A percentile compares a stretch with the other conserved stretches of the same genome.
Evolutionary conservation across 2,113 vertebrate species (phyloP).

Genomic region (Barbus barbus): DNA sequence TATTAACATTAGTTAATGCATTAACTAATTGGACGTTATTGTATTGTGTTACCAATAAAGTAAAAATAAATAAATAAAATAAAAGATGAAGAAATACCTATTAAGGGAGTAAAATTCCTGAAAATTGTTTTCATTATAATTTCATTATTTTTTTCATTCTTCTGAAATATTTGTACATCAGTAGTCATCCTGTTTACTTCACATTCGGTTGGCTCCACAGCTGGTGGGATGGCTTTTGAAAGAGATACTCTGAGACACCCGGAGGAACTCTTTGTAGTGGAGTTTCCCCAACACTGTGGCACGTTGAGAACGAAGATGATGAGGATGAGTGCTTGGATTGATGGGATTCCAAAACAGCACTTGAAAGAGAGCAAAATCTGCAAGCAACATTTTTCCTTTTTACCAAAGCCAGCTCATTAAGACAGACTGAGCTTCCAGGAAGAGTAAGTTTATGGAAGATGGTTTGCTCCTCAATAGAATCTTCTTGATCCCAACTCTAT

Average conservation of each 20-base stretch:
- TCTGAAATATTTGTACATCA: background rate
- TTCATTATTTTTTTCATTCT: background rate
- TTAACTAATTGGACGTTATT: too few species aligned
- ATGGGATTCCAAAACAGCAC: constrained; percentile 45
- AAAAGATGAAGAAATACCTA: too few species aligned
- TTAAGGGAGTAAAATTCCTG: too few species aligned
- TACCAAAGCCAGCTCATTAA: constrained; percentile 44
- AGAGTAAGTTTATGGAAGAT: constrained; percentile 28
- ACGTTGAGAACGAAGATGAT: background rate
- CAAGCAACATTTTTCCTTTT: background rate
- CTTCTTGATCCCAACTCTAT: constrained; percentile 41
- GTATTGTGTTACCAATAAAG: too few species aligned
- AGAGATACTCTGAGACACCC: constrained; percentile 22
- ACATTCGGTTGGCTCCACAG: background rate
- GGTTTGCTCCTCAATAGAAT: constrained; percentile 26
- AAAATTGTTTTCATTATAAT: background rate
- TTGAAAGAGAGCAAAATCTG: constrained; percentile 48
- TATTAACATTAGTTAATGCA: too few species aligned
- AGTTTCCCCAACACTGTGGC: constrained; percentile 30
- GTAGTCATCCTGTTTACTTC: background rate
- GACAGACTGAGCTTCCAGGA: constrained; percentile 36
- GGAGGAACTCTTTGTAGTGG: constrained; percentile 47
- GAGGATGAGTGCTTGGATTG: constrained; percentile 30
- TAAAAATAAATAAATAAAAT: too few species aligned
- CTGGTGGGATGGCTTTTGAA: constrained; percentile 1